These are phyloP conservation scores for Antechinus stuartii DNA, from an alignment of 2,113 vertebrate species.

Conservation along the genomic window DNA sequence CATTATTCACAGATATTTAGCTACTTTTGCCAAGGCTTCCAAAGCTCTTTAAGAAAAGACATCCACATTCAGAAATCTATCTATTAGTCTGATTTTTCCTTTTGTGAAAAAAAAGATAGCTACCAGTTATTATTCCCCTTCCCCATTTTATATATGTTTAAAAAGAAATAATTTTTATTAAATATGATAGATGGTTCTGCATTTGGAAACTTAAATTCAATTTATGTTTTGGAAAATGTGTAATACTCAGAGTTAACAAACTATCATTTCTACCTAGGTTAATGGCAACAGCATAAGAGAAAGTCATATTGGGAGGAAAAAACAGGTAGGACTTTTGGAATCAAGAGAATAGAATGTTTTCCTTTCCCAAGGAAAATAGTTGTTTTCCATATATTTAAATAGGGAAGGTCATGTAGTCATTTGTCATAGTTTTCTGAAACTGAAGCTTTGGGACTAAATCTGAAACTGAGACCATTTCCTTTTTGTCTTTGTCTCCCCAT, in stretches of 20 bases:
- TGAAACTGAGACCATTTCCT: too few species aligned
- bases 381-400: too few species aligned
- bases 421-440: too few species aligned
- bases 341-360: too few species aligned
- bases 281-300: too few species aligned
- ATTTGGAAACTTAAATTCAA: not conserved
- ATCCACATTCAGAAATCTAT: not conserved
- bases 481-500: too few species aligned
- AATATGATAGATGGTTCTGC: not conserved
- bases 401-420: too few species aligned
- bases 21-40: not conserved
- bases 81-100: not conserved
- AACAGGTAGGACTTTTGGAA: too few species aligned
- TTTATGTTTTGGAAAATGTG: not conserved
- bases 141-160: not conserved
- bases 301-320: too few species aligned
- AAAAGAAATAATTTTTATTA: not conserved
- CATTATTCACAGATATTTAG: not conserved
- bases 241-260: not conserved
- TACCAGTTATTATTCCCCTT: not conserved
- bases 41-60: not conserved
- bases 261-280: too few species aligned
- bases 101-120: not conserved
- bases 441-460: too few species aligned
- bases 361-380: too few species aligned